phyloP scores from a whole-genome alignment of 2,888 invertebrate genomes.

The Agriotes lineatus region DNA sequence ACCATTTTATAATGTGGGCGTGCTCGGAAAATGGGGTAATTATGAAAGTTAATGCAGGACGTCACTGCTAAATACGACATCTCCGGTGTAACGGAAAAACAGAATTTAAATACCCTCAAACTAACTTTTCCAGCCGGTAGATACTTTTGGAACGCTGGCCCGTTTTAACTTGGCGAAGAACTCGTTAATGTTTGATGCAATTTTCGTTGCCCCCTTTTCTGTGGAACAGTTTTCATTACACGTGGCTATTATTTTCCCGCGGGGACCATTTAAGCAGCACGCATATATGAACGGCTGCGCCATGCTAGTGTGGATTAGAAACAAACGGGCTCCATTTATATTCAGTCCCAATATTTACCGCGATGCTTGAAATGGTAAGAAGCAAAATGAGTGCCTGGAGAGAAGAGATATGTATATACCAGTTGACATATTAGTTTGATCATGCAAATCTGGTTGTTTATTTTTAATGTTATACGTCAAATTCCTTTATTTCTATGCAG shows the following conservation, averaged over 20 bases:
- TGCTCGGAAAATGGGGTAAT: neutral
- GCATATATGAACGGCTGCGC: neutral
- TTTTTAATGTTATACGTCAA: too few species aligned
- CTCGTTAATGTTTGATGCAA: neutral
- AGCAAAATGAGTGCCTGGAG: too few species aligned
- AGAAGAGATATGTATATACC: too few species aligned
- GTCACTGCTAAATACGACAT: neutral
- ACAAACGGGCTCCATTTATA: too few species aligned
- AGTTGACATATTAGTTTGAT: too few species aligned
- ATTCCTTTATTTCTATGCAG: too few species aligned
- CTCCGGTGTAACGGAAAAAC: neutral
- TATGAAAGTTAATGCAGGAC: conserved; percentile 5
- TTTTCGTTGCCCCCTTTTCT: conserved; percentile 4
- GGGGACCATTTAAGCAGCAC: conserved; percentile 3
- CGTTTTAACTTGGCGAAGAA: neutral
- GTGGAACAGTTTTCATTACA: conserved; percentile 10
- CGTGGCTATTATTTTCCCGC: conserved; percentile 12
- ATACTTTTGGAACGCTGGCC: neutral
- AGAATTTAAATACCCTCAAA: neutral
- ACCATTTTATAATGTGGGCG: neutral
- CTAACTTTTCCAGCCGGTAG: neutral
- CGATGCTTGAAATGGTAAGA: too few species aligned
- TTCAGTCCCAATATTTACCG: too few species aligned
- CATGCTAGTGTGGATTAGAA: too few species aligned
- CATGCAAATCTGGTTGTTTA: too few species aligned